phyloP scores from a whole-genome alignment of 2,888 invertebrate species.

The Notodonta dromedarius region DNA sequence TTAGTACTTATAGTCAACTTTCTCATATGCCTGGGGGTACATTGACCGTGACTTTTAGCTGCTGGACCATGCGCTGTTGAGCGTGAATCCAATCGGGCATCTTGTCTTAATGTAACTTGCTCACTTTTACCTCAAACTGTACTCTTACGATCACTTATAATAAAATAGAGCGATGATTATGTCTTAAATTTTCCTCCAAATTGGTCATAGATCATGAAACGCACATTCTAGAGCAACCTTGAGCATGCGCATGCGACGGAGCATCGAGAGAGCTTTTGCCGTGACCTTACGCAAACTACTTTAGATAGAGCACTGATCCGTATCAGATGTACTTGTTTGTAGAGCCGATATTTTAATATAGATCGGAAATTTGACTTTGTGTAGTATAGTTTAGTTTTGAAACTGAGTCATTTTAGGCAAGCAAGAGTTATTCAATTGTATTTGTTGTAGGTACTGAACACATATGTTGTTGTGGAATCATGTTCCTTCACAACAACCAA shows the following conservation, averaged over 20 bases:
- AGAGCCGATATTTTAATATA: background rate
- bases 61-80: slow-evolving; percentile 19
- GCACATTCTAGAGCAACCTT: slow-evolving; percentile 30
- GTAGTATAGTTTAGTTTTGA: too few species aligned
- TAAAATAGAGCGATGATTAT: background rate
- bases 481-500: too few species aligned
- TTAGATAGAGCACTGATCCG: slow-evolving; percentile 1
- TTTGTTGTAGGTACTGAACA: too few species aligned
- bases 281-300: slow-evolving; percentile 1
- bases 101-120: background rate
- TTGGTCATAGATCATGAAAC: slow-evolving; percentile 20
- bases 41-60: slow-evolving; percentile 39
- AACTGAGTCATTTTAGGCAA: too few species aligned
- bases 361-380: background rate
- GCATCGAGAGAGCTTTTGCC: slow-evolving; percentile 7
- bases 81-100: slow-evolving; percentile 7
- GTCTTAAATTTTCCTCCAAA: slow-evolving; percentile 9
- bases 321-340: background rate
- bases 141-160: background rate
- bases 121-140: background rate
- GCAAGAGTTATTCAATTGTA: too few species aligned
- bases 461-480: too few species aligned
- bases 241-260: slow-evolving; percentile 16
- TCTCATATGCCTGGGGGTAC: background rate
- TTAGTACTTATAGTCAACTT: too few species aligned